These are phyloP conservation scores for Nymphicus hollandicus DNA, from an alignment of 2,113 vertebrate genomes.

Conservation along the genomic window DNA sequence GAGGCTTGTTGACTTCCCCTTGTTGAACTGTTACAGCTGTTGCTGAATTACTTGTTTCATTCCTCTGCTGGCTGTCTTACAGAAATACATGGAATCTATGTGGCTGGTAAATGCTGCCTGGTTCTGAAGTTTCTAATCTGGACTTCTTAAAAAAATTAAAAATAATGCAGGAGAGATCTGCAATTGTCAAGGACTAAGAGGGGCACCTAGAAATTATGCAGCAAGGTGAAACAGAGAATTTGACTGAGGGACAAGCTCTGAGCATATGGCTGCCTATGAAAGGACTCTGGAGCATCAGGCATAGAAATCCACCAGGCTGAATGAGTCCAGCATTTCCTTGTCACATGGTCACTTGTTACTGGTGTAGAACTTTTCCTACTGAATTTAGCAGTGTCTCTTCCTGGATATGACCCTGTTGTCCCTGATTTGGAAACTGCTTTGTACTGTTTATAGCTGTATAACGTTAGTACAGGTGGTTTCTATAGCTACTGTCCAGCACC, in stretches of 20 bases:
- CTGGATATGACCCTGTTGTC: conserved; percentile 51
- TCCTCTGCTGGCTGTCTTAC: background rate
- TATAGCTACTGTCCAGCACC: conserved; percentile 68
- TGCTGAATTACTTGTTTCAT: background rate
- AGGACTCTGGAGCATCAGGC: background rate
- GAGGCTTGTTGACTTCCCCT: background rate
- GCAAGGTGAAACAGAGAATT: background rate
- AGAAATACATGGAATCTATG: background rate
- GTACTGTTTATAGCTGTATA: conserved; percentile 68
- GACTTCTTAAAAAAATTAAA: background rate
- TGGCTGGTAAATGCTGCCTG: background rate
- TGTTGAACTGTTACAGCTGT: background rate
- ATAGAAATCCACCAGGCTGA: background rate
- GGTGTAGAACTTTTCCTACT: background rate
- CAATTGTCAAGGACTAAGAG: background rate
- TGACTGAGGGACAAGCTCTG: background rate
- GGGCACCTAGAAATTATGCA: background rate
- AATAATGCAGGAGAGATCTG: background rate
- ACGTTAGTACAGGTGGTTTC: conserved; percentile 65
- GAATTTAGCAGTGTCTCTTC: conserved; percentile 9
- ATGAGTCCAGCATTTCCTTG: background rate
- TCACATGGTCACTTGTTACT: background rate
- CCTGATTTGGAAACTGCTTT: conserved; percentile 42
- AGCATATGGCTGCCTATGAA: background rate
- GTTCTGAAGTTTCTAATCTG: background rate